A percentile compares a stretch with the other conserved stretches of the same genome.
Conservation (phyloP, 2,888 invertebrate genomes). For the Sarcophaga variegata region DNA sequence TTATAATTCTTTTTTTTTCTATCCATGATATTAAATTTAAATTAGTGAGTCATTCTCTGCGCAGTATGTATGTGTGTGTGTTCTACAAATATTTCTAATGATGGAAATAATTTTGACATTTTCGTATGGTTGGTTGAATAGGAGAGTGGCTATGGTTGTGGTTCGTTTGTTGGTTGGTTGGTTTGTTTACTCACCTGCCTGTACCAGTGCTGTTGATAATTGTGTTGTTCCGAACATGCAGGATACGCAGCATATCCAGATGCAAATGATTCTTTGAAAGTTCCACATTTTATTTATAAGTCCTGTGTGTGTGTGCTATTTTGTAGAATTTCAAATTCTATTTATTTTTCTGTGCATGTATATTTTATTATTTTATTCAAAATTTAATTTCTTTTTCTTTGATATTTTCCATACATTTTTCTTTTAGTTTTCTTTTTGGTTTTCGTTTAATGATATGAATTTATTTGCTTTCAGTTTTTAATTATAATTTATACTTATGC, state of each 20-base stretch:
- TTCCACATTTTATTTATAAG: conserved; percentile 69
- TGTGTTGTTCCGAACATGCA: conserved; percentile 70
- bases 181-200: conserved; percentile 67
- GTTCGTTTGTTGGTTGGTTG: not conserved
- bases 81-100: too few species aligned
- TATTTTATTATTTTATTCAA: not conserved
- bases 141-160: too few species aligned
- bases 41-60: too few species aligned
- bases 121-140: not conserved
- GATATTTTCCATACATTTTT: not conserved
- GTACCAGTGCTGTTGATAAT: conserved; percentile 62
- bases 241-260: conserved; percentile 72
- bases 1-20: too few species aligned
- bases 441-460: not conserved
- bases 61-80: too few species aligned
- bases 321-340: not conserved
- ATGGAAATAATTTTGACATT: not conserved
- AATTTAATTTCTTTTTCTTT: conserved; percentile 2
- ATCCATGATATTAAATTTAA: too few species aligned
- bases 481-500: too few species aligned
- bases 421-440: conserved; percentile 20
- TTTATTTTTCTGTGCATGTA: not conserved
- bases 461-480: too few species aligned
- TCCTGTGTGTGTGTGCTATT: conserved; percentile 18
- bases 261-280: conserved; percentile 70